Base-by-base conservation (phyloP, 2,888 invertebrate genomes). In the Apotomis capreana region DNA sequence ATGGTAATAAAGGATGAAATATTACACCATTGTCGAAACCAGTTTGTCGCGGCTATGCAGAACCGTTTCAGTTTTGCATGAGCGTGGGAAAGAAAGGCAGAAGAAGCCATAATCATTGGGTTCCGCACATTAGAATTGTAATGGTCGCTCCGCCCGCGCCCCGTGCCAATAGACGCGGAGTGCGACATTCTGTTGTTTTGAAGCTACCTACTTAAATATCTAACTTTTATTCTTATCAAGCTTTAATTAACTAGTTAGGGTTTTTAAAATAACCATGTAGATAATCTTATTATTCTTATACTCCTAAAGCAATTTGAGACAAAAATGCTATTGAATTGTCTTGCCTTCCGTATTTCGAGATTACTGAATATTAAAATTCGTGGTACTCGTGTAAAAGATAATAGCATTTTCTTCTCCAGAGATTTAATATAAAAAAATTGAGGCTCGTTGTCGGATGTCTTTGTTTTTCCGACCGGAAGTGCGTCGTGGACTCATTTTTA, bases 41-140 rank as follows among this genome's bases (percentile, higher is more conserved):
- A 76, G 60, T 76, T 78, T 81, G 57, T 64, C 73, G 74, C 26
- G 67, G 59, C 52, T 74, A 70, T 67, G 70, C 68, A 61, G 67
- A 72, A 78, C 77, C 75, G 77, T 78, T 83, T 70, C 71, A 74
- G 74, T 73, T 73, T 81, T 81, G 82, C 82, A 81, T 83, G 82
- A 81, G 84, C 78, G 84, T 86, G 84, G 77, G 80, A 80, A 77
- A 77, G 68, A 74, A 75, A 77, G 75, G 74, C 74, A 73, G 77
- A 75, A 75, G 77, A 74, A 74, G 76, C 77, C 75, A 75, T 78
- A 73, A 74, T 74, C 73, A 73, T 77, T 76, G 75, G 75, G 75
- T 74, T 74, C 74, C 61, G 64, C 62, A 69, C 69, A 70, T 74
- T 73, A 74, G 63, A 73, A 78, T 76, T 69, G 74, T 73, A 75